A percentile compares a stretch with the other conserved stretches of the same genome.
These are phyloP conservation scores for Chiloscyllium punctatum DNA, from an alignment of 2,797 vertebrate genomes.

Conservation along the genomic window DNA sequence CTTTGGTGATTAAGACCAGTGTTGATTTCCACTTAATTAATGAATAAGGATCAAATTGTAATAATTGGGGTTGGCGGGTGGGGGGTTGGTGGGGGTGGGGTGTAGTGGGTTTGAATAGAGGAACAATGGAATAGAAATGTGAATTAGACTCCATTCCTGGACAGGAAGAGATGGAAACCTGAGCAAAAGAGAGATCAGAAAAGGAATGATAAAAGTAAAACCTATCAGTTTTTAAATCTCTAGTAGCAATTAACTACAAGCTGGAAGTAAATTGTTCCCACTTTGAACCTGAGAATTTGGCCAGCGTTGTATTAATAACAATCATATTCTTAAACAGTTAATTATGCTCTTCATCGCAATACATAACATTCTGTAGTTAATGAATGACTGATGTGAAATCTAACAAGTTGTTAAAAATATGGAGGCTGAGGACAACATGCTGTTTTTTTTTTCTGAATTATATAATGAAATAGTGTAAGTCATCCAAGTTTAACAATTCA, in stretches of 20 bases:
- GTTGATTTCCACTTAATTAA: neutral
- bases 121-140: neutral
- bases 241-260: neutral
- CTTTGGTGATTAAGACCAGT: neutral
- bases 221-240: neutral
- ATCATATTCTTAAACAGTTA: neutral
- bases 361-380: neutral
- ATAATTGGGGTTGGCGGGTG: too few species aligned
- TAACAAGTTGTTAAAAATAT: neutral
- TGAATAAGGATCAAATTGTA: neutral
- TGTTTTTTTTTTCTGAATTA: neutral
- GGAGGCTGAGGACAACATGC: neutral
- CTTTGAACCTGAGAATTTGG: neutral
- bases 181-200: neutral
- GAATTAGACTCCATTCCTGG: neutral
- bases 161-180: neutral
- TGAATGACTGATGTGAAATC: neutral
- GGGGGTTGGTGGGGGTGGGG: too few species aligned
- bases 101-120: neutral
- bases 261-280: neutral
- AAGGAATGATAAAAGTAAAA: neutral
- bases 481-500: neutral
- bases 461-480: neutral
- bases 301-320: neutral
- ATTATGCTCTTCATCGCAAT: neutral